These are phyloP conservation scores for Pedetes capensis DNA, from an alignment of 2,113 vertebrate genomes.

Conservation along the genomic window DNA sequence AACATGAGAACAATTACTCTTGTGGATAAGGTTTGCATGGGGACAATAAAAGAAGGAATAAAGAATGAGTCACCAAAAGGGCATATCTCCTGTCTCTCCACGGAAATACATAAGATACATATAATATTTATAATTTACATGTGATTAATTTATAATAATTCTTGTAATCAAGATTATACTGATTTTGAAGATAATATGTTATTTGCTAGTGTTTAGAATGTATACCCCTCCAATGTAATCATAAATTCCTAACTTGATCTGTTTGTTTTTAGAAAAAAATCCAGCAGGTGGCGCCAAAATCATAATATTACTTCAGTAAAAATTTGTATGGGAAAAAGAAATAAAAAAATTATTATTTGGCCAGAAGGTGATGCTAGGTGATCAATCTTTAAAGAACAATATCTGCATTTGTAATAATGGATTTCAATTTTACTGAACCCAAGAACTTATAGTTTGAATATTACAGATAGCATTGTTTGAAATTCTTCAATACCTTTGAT, in stretches of 20 bases:
- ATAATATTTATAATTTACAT: background rate
- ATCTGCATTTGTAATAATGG: background rate
- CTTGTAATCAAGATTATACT: background rate
- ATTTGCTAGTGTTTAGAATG: background rate
- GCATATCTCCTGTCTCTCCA: background rate
- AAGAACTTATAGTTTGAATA: background rate
- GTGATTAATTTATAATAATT: background rate
- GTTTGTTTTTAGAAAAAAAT: background rate
- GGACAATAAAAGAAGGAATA: background rate
- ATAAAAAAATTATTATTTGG: background rate
- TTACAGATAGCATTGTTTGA: background rate
- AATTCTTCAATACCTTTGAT: background rate
- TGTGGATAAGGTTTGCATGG: background rate
- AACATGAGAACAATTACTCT: background rate
- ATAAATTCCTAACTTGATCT: background rate
- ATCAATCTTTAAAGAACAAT: background rate
- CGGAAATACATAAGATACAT: background rate
- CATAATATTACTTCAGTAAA: background rate
- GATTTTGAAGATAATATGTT: background rate
- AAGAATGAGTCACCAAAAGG: background rate
- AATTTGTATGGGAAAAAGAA: background rate
- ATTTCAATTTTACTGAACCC: background rate
- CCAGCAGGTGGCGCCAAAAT: constrained; percentile 59
- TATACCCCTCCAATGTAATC: background rate
- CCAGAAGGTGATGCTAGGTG: constrained; percentile 55